These are phyloP conservation scores for Ochlodes sylvanus DNA, from an alignment of 2,888 invertebrate genomes.

Conservation along the genomic window DNA sequence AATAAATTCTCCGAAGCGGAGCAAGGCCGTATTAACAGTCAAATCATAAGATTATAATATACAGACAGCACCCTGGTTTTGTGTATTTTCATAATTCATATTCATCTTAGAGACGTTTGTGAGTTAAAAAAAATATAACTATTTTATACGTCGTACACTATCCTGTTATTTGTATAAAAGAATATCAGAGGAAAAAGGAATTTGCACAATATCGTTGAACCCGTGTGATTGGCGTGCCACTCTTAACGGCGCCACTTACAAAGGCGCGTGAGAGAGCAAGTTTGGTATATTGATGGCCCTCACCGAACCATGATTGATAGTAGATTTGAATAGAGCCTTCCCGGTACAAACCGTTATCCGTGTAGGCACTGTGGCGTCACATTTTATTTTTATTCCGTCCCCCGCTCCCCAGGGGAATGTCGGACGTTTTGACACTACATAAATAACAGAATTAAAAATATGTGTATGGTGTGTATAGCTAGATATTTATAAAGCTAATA, in stretches of 20 bases:
- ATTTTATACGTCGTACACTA: background rate
- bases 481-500: too few relatives aligned
- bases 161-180: slow-evolving; percentile 2
- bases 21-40: too few relatives aligned
- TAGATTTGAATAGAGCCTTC: slow-evolving; percentile 44
- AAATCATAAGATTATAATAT: too few relatives aligned
- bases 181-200: slow-evolving; percentile 18
- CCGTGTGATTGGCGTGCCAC: slow-evolving; percentile 32
- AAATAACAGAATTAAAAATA: background rate
- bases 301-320: slow-evolving; percentile 82
- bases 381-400: background rate
- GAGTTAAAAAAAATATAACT: too few relatives aligned
- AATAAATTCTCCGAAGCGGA: too few relatives aligned
- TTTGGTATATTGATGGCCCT: slow-evolving; percentile 74
- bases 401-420: background rate
- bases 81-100: too few relatives aligned
- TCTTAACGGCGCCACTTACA: slow-evolving; percentile 41
- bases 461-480: background rate
- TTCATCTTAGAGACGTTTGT: too few relatives aligned
- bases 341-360: slow-evolving; percentile 24
- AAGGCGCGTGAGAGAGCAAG: slow-evolving; percentile 74
- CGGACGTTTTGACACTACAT: slow-evolving; percentile 23
- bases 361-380: slow-evolving; percentile 12
- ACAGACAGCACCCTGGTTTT: too few relatives aligned
- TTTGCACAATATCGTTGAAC: slow-evolving; percentile 30